phyloP scores from a whole-genome alignment of 2,113 vertebrate species.

The Buteo buteo region DNA sequence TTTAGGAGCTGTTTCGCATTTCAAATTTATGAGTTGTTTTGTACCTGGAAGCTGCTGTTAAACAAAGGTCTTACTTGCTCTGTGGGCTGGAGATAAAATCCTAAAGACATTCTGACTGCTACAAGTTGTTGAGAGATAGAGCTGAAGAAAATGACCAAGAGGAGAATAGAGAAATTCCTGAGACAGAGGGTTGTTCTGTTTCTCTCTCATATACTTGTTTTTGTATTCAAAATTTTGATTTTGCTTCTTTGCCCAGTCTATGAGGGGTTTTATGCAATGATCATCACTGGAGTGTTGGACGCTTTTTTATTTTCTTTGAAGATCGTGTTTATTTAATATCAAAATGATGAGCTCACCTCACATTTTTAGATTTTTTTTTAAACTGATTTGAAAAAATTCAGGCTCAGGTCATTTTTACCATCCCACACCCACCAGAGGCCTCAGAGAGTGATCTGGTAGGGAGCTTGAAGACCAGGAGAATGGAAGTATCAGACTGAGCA shows the following conservation, averaged over 20 bases:
- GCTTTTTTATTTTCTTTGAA: background rate
- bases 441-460: background rate
- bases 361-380: background rate
- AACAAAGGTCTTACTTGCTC: background rate
- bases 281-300: background rate
- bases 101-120: background rate
- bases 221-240: background rate
- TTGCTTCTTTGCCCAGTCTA: background rate
- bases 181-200: background rate
- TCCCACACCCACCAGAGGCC: background rate
- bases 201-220: background rate
- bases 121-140: background rate
- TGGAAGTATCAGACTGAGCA: background rate
- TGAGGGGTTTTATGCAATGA: background rate
- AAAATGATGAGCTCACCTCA: background rate
- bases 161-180: background rate
- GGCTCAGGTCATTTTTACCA: background rate
- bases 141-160: background rate
- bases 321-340: background rate
- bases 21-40: slow-evolving; percentile 14
- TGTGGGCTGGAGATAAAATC: background rate
- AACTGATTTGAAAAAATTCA: background rate
- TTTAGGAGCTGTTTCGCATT: background rate
- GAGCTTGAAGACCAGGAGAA: background rate
- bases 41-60: background rate